Conservation (phyloP, 2,888 invertebrate genomes). For the Rotaria magnacalcarata region DNA sequence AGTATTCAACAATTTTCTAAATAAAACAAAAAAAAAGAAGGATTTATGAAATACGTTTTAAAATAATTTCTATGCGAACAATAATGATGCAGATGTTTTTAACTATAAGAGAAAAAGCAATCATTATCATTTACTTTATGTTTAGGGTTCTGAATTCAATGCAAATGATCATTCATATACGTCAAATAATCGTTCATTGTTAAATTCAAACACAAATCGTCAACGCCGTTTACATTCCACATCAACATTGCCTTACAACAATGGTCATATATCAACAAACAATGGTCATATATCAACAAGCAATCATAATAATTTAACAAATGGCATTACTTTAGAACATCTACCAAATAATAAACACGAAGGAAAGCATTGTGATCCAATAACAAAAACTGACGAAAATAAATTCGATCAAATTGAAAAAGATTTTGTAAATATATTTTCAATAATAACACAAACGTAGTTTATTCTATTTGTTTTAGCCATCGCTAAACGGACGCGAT, state of each 20-base stretch:
- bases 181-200: background rate
- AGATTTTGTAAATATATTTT: background rate
- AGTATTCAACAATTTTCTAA: too few relatives aligned
- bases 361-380: background rate
- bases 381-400: background rate
- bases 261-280: background rate
- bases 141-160: background rate
- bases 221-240: constrained; percentile 20
- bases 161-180: background rate
- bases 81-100: too few relatives aligned
- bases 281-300: background rate
- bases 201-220: background rate
- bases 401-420: background rate
- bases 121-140: too few relatives aligned
- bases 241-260: background rate
- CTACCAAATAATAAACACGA: too few relatives aligned
- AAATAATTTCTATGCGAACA: too few relatives aligned
- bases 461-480: background rate
- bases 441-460: background rate
- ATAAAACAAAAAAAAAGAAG: too few relatives aligned
- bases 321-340: background rate
- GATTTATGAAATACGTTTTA: too few relatives aligned
- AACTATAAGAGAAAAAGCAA: too few relatives aligned
- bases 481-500: background rate
- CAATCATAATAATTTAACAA: background rate